Evolutionary conservation across 1,140 invertebrate genomes (phyloP).

Genomic region (Tyrophagus putrescentiae): DNA sequence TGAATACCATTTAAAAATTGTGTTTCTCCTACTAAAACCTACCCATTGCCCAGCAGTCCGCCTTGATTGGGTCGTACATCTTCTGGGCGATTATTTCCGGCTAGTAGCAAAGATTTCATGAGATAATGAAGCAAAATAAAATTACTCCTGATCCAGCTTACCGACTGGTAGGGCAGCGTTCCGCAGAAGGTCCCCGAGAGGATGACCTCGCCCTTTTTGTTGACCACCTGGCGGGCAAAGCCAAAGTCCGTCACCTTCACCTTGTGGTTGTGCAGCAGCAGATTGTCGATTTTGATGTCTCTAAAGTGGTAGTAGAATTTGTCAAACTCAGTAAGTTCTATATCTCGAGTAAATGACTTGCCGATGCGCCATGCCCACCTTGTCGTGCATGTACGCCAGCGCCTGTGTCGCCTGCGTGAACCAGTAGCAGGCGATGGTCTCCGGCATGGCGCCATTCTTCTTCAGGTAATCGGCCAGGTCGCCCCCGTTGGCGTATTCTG

Average conservation of each 20-base stretch:
- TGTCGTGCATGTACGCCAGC: slow-evolving; percentile 15
- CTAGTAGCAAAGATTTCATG: slow-evolving; percentile 21
- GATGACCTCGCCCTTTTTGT: neutral
- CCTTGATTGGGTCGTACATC: slow-evolving; percentile 25
- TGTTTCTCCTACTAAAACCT: no score
- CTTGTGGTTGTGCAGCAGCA: slow-evolving; percentile 8
- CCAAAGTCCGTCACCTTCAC: slow-evolving; percentile 24
- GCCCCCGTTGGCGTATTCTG: slow-evolving; percentile 2
- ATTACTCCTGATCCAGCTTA: neutral
- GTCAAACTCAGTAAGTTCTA: no score
- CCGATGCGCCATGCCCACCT: slow-evolving; percentile 2
- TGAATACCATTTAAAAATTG: no score
- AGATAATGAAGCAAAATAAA: neutral
- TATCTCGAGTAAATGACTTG: no score
- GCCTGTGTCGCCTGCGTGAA: slow-evolving; percentile 18
- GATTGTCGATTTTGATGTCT: slow-evolving; percentile 22
- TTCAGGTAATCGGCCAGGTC: slow-evolving; percentile 17
- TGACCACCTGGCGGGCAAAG: slow-evolving; percentile 12
- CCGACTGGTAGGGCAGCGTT: slow-evolving; percentile 21
- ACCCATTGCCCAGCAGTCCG: slow-evolving; percentile 30
- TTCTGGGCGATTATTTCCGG: slow-evolving; percentile 28
- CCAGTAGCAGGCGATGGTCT: slow-evolving; percentile 13
- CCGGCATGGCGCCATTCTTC: neutral
- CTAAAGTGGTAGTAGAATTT: no score
- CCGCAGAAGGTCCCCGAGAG: slow-evolving; percentile 22